Percentiles rank a stretch among this genome's conserved stretches.
Conservation (phyloP, 2,113 vertebrate species). For the Nothoprocta perdicaria region DNA sequence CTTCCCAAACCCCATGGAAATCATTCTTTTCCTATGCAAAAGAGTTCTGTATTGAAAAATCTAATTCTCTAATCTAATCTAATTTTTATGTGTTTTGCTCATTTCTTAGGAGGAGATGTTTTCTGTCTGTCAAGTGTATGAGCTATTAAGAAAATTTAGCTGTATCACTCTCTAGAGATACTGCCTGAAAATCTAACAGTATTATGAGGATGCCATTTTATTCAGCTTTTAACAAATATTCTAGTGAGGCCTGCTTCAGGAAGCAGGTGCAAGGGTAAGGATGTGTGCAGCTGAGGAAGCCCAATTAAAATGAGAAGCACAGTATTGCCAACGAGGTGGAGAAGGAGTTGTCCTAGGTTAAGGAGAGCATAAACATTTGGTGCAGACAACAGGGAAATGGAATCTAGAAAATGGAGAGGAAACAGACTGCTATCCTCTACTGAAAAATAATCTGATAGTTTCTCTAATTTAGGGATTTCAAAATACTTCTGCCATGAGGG, state of each 20-base stretch:
- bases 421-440: neutral
- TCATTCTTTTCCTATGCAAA: neutral
- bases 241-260: neutral
- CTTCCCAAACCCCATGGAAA: neutral
- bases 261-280: neutral
- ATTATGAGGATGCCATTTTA: neutral
- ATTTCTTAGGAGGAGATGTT: neutral
- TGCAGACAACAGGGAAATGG: neutral
- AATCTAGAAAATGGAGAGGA: neutral
- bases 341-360: neutral
- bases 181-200: neutral
- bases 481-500: neutral
- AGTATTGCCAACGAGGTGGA: neutral
- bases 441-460: neutral
- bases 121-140: neutral
- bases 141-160: neutral
- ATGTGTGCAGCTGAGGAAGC: neutral
- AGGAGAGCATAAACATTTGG: neutral
- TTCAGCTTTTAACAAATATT: slow-evolving; percentile 36
- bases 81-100: neutral
- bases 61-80: neutral
- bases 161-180: neutral
- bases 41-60: slow-evolving; percentile 10
- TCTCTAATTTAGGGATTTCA: neutral
- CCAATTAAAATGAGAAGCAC: neutral